Percentiles rank a stretch among this genome's conserved stretches.
Conservation (phyloP, 2,888 invertebrate genomes). For the Branchellion lobata region DNA sequence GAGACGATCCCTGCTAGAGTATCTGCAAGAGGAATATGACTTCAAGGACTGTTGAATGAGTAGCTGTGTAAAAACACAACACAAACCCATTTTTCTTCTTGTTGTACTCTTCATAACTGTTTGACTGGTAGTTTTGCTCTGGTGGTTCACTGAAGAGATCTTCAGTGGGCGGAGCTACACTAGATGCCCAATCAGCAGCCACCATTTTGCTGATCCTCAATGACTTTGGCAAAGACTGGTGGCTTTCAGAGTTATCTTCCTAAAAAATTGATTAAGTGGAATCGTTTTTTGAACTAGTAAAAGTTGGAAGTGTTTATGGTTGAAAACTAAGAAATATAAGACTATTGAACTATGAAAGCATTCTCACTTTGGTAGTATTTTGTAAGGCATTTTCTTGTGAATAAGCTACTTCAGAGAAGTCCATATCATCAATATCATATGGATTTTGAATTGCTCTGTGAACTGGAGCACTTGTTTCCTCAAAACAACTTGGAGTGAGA, state of each 20-base stretch:
- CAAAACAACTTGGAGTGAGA: background rate
- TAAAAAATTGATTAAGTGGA: no score
- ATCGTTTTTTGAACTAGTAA: no score
- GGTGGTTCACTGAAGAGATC: background rate
- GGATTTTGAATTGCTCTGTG: background rate
- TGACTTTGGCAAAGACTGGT: background rate
- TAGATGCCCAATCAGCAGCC: constrained; percentile 12
- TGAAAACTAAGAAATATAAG: background rate
- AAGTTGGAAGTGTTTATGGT: background rate
- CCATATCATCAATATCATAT: constrained; percentile 5
- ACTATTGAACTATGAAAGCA: background rate
- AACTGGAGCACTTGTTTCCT: background rate
- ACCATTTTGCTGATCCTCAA: constrained; percentile 16
- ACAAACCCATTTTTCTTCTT: constrained; percentile 4
- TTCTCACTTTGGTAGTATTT: background rate
- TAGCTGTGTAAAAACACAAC: background rate
- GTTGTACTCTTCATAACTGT: constrained; percentile 15
- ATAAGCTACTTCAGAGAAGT: background rate
- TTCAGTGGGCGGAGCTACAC: constrained; percentile 14
- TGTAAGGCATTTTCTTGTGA: background rate
- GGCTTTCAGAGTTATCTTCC: background rate
- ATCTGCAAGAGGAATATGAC: background rate
- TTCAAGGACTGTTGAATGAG: no score
- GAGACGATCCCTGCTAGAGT: background rate
- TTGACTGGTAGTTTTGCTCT: background rate